Evolutionary conservation across 2,113 vertebrate genomes (phyloP).

Genomic region (Lagopus leucura): DNA sequence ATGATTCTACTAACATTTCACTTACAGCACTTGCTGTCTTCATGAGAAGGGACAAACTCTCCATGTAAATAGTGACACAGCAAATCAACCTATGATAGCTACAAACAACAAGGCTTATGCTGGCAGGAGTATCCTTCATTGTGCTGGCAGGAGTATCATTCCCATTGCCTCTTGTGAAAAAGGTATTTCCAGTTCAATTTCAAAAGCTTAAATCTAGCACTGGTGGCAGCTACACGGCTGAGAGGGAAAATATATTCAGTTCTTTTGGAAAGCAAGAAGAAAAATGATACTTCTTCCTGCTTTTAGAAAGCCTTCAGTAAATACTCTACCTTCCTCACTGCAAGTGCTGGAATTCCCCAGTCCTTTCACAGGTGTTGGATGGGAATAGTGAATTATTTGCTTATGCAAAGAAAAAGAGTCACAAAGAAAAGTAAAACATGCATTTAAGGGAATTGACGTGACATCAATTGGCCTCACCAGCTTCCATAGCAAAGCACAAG

Average conservation of each 20-base stretch:
- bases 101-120: not conserved
- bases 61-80: not conserved
- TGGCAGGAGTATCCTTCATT: not conserved
- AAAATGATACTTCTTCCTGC: accelerated
- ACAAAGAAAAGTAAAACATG: not conserved
- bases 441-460: not conserved
- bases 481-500: not conserved
- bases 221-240: not conserved
- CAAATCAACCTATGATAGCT: not conserved
- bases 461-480: not conserved
- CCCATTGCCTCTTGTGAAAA: not conserved
- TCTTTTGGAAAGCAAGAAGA: not conserved
- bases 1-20: accelerated
- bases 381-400: not conserved
- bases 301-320: not conserved
- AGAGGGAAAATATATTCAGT: not conserved
- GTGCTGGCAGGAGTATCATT: not conserved
- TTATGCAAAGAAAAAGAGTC: not conserved
- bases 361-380: not conserved
- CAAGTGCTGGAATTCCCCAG: not conserved
- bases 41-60: not conserved
- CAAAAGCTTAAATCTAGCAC: not conserved
- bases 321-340: not conserved
- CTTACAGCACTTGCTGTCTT: not conserved
- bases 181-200: not conserved